These are phyloP conservation scores for Acrocephalus scirpaceus DNA, from an alignment of 2,797 vertebrate genomes.

Conservation along the genomic window DNA sequence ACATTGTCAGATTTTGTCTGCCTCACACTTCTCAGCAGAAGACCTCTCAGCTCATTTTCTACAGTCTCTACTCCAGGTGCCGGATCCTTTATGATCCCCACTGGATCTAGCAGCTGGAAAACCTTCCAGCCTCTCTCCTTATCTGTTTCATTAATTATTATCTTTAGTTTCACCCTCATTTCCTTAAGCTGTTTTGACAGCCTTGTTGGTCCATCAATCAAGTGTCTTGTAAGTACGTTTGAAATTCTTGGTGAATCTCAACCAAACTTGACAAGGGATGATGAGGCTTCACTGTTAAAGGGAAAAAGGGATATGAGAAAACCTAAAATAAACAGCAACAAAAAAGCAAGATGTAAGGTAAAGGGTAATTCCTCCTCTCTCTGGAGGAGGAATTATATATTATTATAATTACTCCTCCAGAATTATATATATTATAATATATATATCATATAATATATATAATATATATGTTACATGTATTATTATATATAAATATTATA, in stretches of 20 bases:
- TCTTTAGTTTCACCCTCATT: constrained; percentile 23
- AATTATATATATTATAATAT: too few relatives aligned
- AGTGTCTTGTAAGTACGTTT: not conserved
- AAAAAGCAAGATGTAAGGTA: not conserved
- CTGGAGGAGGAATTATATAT: not conserved
- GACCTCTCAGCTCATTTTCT: not conserved
- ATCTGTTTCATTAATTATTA: constrained; percentile 38
- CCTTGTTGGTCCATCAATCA: constrained; percentile 53
- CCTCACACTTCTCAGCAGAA: not conserved
- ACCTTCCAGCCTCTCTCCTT: not conserved
- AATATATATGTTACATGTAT: too few relatives aligned
- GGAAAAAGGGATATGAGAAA: not conserved
- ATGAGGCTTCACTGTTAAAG: not conserved
- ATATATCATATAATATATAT: too few relatives aligned
- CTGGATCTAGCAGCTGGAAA: constrained; percentile 11
- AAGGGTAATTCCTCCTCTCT: not conserved
- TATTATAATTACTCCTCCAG: too few relatives aligned
- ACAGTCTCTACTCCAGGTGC: not conserved
- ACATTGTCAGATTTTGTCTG: constrained; percentile 4
- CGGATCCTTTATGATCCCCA: not conserved
- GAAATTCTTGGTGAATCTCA: constrained; percentile 12
- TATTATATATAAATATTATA: too few relatives aligned
- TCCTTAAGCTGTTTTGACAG: constrained; percentile 53
- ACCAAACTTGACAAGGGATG: constrained; percentile 20
- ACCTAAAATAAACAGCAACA: not conserved